Base-by-base conservation (phyloP, 1,140 invertebrate species). In the Batillaria attramentaria region DNA sequence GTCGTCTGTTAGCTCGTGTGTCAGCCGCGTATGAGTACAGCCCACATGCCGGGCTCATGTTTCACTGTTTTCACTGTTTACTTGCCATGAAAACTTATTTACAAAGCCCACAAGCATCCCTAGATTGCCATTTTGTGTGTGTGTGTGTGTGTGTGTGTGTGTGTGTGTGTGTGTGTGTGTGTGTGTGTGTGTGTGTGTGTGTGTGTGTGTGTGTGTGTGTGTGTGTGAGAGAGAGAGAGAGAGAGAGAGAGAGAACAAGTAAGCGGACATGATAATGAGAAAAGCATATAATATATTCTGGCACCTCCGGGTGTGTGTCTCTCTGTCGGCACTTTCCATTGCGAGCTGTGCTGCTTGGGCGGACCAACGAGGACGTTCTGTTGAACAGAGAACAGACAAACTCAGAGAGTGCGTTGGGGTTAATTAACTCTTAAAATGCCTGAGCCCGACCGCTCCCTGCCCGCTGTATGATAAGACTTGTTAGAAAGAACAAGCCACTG, bases 111-210 rank as follows among this genome's bases (percentile, higher is more conserved):
- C n/a, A n/a, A n/a, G n/a, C n/a, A n/a, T n/a, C n/a, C n/a, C n/a
- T n/a, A n/a, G n/a, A n/a, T n/a, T n/a, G n/a, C n/a, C n/a, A n/a
- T n/a, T n/a, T n/a, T n/a, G n/a, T n/a, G n/a, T n/a, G n/a, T n/a
- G 57, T 10, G 57, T 60, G 57, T 60, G 57, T 60, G 6, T 60
- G 57, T 60, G 57, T 60, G 57, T 6, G 57, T 60, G 6, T 60
- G 57, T 60, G 57, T 60, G 57, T 60, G 57, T 60, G 57, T 60
- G 57, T 60, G 57, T 60, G 57, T 60, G 57, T 60, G 57, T 60
- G 57, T 60, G 57, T 60, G 57, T 60, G 57, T 60, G 57, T 60
- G 57, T 24, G 57, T 24, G 57, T 24, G 57, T 60, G 57, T 60
- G 57, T 60, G 57, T 60, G 57, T 60, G 57, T 60, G 57, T 6